These are phyloP conservation scores for Galemys pyrenaicus DNA, from an alignment of 2,113 vertebrate species.

Conservation along the genomic window DNA sequence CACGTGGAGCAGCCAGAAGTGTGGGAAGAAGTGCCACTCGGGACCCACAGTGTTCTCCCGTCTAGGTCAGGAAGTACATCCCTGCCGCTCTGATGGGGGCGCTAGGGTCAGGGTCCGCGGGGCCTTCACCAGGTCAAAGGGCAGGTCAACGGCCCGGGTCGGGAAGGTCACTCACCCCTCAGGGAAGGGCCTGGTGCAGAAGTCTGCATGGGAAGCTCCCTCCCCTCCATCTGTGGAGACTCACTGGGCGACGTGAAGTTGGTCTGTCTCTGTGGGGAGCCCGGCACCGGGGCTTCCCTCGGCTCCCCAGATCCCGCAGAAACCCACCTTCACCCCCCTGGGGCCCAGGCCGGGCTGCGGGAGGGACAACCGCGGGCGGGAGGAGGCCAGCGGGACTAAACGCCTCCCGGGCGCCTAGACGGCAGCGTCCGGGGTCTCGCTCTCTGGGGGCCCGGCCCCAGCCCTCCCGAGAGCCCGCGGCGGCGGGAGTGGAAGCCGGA, in stretches of 20 bases:
- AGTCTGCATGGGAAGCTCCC: too few species aligned
- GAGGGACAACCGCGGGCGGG: neutral
- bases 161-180: neutral
- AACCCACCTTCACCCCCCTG: fast-evolving
- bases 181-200: neutral
- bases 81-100: neutral
- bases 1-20: neutral
- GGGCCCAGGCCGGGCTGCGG: neutral
- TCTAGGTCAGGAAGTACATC: neutral
- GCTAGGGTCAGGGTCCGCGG: fast-evolving
- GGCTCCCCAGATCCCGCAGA: neutral
- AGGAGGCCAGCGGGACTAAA: neutral
- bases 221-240: neutral
- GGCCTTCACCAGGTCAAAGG: neutral
- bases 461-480: neutral
- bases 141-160: fast-evolving
- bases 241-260: neutral
- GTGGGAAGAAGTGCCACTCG: too few species aligned
- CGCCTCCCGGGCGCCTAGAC: neutral
- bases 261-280: neutral
- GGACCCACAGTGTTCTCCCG: neutral
- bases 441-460: neutral
- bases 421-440: fast-evolving
- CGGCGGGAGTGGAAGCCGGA: conserved; percentile 49
- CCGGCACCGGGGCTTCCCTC: neutral